phyloP scores from a whole-genome alignment of 2,113 vertebrate species.

The Antechinus flavipes region DNA sequence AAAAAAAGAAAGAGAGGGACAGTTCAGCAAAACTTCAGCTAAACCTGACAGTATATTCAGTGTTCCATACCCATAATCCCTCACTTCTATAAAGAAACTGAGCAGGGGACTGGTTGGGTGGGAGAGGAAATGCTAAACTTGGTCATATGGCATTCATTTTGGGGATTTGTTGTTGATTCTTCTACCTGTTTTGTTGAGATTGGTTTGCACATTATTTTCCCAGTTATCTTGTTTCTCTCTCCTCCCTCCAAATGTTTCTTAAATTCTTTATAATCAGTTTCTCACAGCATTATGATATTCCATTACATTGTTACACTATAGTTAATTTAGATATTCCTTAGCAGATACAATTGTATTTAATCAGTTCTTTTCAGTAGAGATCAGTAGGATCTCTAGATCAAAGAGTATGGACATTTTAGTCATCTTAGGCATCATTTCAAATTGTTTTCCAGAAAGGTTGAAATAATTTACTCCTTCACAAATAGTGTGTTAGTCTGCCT shows the following conservation, averaged over 20 bases:
- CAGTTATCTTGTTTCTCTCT: neutral
- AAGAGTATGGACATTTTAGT: neutral
- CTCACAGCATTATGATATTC: neutral
- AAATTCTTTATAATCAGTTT: neutral
- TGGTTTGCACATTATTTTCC: neutral
- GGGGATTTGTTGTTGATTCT: neutral
- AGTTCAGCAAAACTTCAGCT: neutral
- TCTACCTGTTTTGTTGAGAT: neutral
- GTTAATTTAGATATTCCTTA: neutral
- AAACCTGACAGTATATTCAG: neutral
- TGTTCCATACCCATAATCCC: neutral
- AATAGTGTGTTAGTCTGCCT: neutral
- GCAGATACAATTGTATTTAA: neutral
- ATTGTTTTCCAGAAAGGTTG: neutral
- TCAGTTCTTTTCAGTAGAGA: neutral
- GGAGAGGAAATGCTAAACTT: neutral
- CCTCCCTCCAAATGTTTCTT: neutral
- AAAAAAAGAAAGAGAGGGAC: neutral
- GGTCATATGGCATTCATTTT: neutral
- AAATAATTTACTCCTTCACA: neutral
- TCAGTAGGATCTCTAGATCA: neutral
- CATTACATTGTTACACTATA: neutral
- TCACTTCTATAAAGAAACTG: neutral
- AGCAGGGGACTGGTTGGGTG: too few relatives aligned
- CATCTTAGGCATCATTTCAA: neutral